Percentiles rank a stretch among this genome's conserved stretches.
phyloP scores from a whole-genome alignment of 2,888 invertebrate genomes.

The Celastrina argiolus region DNA sequence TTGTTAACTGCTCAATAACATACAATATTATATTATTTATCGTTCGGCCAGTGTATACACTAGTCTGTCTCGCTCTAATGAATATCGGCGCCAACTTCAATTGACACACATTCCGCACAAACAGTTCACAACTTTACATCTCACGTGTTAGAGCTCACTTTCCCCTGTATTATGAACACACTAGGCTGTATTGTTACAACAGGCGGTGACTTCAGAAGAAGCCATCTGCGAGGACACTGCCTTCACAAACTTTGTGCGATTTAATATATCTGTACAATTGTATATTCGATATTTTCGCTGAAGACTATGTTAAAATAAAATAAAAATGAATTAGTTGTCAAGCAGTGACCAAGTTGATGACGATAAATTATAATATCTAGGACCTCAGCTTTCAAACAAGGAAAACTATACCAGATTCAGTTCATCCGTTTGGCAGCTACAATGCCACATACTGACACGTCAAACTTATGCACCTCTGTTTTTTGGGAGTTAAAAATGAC shows the following conservation, averaged over 20 bases:
- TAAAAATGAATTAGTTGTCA: too few species aligned
- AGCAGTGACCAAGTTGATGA: too few species aligned
- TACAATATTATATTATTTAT: too few species aligned
- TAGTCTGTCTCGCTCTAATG: not conserved
- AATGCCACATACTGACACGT: too few species aligned
- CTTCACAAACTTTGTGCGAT: not conserved
- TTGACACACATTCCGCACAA: not conserved
- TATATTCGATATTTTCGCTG: not conserved
- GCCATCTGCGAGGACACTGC: not conserved
- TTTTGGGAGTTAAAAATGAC: too few species aligned
- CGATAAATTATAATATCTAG: too few species aligned
- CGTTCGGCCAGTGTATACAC: not conserved
- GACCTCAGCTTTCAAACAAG: too few species aligned
- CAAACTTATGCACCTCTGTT: too few species aligned
- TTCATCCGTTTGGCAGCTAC: too few species aligned
- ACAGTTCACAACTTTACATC: not conserved
- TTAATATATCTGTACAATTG: not conserved
- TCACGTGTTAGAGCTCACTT: not conserved
- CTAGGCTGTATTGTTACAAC: not conserved
- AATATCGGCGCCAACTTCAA: not conserved
- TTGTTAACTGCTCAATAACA: too few species aligned
- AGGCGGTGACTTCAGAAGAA: not conserved
- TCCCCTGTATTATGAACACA: not conserved
- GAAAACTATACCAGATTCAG: too few species aligned
- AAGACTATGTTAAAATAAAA: not conserved